These are phyloP conservation scores for Drosophila bocqueti DNA, from an alignment of 1,140 invertebrate genomes.

Conservation along the genomic window DNA sequence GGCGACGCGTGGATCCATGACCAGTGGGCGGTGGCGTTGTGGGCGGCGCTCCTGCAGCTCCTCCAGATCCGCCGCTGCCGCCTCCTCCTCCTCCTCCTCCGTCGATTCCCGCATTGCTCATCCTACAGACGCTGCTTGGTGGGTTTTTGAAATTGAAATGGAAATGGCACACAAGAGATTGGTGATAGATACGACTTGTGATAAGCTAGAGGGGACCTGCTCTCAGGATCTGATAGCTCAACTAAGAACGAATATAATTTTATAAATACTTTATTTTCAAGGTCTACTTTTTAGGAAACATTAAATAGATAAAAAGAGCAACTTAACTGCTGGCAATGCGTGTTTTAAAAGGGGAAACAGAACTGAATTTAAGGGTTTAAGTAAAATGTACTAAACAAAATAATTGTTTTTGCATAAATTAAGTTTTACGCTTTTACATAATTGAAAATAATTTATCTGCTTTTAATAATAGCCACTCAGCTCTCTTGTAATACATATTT, in stretches of 20 bases:
- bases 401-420: not conserved
- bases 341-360: not conserved
- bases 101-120: constrained; percentile 64
- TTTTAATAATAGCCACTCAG: not conserved
- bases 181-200: constrained; percentile 34
- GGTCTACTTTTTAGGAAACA: not conserved
- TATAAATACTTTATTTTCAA: not conserved
- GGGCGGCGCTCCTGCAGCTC: constrained; percentile 58
- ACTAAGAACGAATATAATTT: no score
- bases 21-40: constrained; percentile 52
- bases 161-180: constrained; percentile 52
- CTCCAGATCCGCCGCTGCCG: constrained; percentile 18
- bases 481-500: not conserved
- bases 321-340: no score
- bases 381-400: not conserved
- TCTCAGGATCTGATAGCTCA: constrained; percentile 20
- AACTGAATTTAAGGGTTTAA: no score
- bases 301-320: not conserved
- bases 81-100: constrained; percentile 47
- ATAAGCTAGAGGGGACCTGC: constrained; percentile 11
- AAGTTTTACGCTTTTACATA: not conserved
- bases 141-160: constrained; percentile 39
- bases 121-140: constrained; percentile 70
- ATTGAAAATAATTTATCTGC: not conserved
- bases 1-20: constrained; percentile 88